Percentiles rank a stretch among this genome's conserved stretches.
These are phyloP conservation scores for Acyrthosiphon pisum DNA, from an alignment of 1,140 invertebrate genomes.

Conservation along the genomic window DNA sequence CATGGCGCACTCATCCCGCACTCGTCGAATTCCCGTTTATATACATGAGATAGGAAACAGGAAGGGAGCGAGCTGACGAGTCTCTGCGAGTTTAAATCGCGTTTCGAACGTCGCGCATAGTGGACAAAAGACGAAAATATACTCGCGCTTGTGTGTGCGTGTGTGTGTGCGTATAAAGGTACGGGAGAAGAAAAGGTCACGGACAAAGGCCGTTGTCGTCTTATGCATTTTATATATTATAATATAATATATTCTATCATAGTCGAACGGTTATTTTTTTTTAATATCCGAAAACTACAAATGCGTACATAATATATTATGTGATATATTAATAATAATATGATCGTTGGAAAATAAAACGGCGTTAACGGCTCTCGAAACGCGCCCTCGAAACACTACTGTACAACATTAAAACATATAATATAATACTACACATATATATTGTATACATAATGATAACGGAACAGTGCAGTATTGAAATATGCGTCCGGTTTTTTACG, in stretches of 20 bases:
- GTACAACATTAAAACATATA: not conserved
- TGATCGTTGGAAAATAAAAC: not conserved
- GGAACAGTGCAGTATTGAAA: not conserved
- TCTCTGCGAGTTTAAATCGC: not conserved
- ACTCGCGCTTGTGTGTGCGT: too few species aligned
- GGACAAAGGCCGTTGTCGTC: not conserved
- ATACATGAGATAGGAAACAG: not conserved
- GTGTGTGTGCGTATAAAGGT: too few species aligned
- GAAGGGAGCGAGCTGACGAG: not conserved
- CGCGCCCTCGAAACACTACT: not conserved
- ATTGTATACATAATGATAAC: not conserved
- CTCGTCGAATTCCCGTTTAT: not conserved
- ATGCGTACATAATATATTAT: not conserved
- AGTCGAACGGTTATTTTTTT: conserved; percentile 5
- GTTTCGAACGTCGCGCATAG: not conserved
- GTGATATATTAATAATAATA: not conserved
- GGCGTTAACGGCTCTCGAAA: not conserved
- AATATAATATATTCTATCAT: not conserved
- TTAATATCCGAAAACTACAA: not conserved
- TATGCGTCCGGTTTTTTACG: not conserved
- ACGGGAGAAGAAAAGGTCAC: not conserved
- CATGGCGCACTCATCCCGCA: not conserved
- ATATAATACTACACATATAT: not conserved
- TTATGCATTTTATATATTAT: too few species aligned
- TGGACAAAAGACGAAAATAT: conserved; percentile 16